These are phyloP conservation scores for Meiosimyza platycephala DNA, from an alignment of 2,888 invertebrate genomes.

Conservation along the genomic window DNA sequence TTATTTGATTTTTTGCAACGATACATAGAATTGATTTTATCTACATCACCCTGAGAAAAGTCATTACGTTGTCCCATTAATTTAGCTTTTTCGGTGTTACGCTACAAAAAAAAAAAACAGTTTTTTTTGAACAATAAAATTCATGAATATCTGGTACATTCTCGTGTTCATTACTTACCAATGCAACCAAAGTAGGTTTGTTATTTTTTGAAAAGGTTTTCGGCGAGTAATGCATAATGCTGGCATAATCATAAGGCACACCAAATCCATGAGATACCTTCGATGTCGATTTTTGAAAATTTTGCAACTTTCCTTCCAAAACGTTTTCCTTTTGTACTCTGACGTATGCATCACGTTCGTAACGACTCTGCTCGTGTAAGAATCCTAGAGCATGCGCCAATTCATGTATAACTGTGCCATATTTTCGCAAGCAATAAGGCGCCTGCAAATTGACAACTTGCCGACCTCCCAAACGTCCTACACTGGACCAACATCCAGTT, in stretches of 20 bases:
- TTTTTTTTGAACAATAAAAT: too few species aligned
- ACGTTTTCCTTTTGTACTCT: conserved; percentile 76
- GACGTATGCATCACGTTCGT: conserved; percentile 78
- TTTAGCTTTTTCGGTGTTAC: conserved; percentile 28
- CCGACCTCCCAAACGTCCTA: conserved; percentile 75
- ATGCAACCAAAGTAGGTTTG: conserved; percentile 76
- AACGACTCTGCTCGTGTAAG: conserved; percentile 83
- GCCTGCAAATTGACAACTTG: conserved; percentile 78
- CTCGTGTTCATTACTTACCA: conserved; percentile 65
- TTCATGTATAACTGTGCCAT: conserved; percentile 82
- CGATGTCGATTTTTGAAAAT: conserved; percentile 76
- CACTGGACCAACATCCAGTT: conserved; percentile 84
- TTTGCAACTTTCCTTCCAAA: conserved; percentile 72
- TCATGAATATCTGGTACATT: too few species aligned
- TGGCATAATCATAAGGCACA: conserved; percentile 80
- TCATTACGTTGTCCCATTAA: conserved; percentile 60
- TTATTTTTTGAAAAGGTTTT: conserved; percentile 80
- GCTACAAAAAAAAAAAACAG: neutral
- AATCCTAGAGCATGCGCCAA: conserved; percentile 84
- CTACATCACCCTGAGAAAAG: conserved; percentile 58
- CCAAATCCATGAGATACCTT: conserved; percentile 73
- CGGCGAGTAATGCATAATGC: conserved; percentile 85
- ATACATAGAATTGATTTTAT: conserved; percentile 62
- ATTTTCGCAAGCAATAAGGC: conserved; percentile 77
- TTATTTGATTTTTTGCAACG: conserved; percentile 47